Evolutionary conservation across 2,888 invertebrate species (phyloP), one percentile per base, ranked within the genome.

Genomic region (Coremacera marginata): DNA sequence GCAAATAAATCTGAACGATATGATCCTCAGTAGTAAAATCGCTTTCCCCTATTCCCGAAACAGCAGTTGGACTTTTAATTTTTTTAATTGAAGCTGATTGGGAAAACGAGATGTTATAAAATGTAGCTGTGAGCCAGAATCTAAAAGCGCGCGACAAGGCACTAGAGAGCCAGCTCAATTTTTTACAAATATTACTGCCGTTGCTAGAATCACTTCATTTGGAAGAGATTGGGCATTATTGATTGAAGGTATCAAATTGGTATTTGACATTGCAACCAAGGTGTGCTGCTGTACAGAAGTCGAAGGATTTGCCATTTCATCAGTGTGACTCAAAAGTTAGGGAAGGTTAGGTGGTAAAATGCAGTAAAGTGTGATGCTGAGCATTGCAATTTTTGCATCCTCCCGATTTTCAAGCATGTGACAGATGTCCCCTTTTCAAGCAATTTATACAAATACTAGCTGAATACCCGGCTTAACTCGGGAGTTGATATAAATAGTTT

Each of bases 381-480:
- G 73, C 27, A 16, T 72, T 51, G 11, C 80, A 80, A 63, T 78
- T 63, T 22, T 73, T 76, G 72, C 79, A 81, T 2, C 49, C 52
- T 60, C 74, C 70, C 4, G 78, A 79, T 27, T 74, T 81, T 52
- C 80, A 81, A 19, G 73, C 76, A 25, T 76, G 62, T 51, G 78
- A 11, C 14, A 65, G 49, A 67, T 81, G 79, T 2, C 81, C 80
- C 19, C 77, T 78, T 27, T 72, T 73, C 31, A 80, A 63, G 25
- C 81, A 82, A 72, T 82, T 82, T 2, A 79, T 25, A 11, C 81
- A 81, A 25, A 81, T 52, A 3, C 75, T 55, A 31, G n/a, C n/a
- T n/a, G n/a, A n/a, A n/a, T n/a, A n/a, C n/a, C n/a, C n/a, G n/a
- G n/a, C n/a, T n/a, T n/a, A n/a, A n/a, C n/a, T n/a, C n/a, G n/a